Conservation (phyloP, 2,888 invertebrate genomes). For the Pomacea canaliculata region DNA sequence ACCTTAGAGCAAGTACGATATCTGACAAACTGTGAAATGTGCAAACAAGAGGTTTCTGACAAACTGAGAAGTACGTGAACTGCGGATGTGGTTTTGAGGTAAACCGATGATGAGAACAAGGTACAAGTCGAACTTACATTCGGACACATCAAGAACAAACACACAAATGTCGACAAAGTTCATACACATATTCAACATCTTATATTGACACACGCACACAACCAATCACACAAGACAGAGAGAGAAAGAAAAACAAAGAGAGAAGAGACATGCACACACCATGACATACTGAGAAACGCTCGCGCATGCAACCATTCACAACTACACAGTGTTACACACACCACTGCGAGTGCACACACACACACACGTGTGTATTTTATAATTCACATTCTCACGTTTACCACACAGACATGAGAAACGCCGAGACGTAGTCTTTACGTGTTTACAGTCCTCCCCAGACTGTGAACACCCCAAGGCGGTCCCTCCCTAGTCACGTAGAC, state of each 20-base stretch:
- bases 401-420: background rate
- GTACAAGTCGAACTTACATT: background rate
- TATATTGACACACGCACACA: background rate
- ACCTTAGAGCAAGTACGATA: background rate
- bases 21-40: background rate
- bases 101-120: background rate
- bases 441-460: background rate
- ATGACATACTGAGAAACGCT: too few species aligned
- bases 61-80: too few species aligned
- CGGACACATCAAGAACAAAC: background rate
- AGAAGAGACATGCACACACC: background rate
- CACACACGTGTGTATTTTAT: background rate
- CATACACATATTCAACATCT: background rate
- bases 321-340: too few species aligned
- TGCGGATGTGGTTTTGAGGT: background rate
- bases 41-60: background rate
- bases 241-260: too few species aligned
- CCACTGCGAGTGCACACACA: background rate
- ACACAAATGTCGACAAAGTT: background rate
- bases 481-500: too few species aligned
- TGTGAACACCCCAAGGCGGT: too few species aligned
- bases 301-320: too few species aligned
- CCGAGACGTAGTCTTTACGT: background rate
- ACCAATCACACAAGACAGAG: background rate
- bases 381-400: background rate